phyloP scores from a whole-genome alignment of 2,113 vertebrate genomes.

The Seriola rivoliana region DNA sequence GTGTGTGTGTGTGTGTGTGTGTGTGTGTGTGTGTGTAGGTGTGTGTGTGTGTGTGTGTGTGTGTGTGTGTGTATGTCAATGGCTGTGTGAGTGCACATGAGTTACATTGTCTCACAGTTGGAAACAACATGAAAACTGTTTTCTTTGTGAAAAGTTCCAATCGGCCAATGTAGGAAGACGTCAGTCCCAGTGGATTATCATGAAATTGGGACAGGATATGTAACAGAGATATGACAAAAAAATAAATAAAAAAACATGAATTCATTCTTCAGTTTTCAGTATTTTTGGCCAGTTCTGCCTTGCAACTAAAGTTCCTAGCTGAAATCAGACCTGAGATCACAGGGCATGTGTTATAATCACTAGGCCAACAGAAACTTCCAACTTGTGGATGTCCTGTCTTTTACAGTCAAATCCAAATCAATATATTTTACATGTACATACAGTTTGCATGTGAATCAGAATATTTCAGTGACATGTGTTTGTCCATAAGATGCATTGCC shows the following conservation, averaged over 20 bases:
- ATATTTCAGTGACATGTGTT: not conserved
- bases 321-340: not conserved
- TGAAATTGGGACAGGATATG: constrained; percentile 25
- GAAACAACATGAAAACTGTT: constrained; percentile 6
- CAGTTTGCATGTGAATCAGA: not conserved
- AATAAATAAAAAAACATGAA: not conserved
- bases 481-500: not conserved
- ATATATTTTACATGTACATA: not conserved
- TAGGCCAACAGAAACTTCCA: not conserved
- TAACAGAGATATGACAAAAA: constrained; percentile 7
- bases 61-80: not conserved
- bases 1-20: constrained; percentile 5
- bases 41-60: too few relatives aligned
- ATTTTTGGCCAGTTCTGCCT: constrained; percentile 9
- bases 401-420: not conserved
- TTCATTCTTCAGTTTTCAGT: not conserved
- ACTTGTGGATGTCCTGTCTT: not conserved
- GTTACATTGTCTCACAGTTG: constrained; percentile 7
- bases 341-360: not conserved
- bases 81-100: constrained; percentile 2
- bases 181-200: constrained; percentile 1
- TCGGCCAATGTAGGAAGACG: constrained; percentile 1
- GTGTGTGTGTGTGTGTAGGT: not conserved
- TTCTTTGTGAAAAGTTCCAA: constrained; percentile 39
- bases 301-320: not conserved